phyloP scores from a whole-genome alignment of 2,797 vertebrate species.

The Cyprinodon diabolis region DNA sequence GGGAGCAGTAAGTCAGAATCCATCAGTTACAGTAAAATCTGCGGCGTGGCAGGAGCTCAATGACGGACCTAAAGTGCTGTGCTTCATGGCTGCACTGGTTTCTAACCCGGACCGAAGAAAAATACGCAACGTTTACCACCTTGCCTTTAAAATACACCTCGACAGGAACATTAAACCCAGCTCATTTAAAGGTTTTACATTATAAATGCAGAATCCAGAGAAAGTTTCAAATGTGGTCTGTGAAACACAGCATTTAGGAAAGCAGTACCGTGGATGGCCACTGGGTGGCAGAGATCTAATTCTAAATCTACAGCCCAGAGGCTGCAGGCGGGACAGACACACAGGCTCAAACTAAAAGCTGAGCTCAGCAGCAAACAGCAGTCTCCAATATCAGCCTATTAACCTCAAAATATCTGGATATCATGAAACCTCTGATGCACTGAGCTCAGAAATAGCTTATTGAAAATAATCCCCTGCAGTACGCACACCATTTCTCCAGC shows the following conservation, averaged over 20 bases:
- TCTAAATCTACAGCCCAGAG: constrained; percentile 32
- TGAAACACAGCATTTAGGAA: background rate
- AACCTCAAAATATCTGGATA: background rate
- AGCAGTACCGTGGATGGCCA: background rate
- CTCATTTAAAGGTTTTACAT: background rate
- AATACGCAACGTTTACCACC: background rate
- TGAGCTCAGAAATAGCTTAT: background rate
- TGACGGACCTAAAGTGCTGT: constrained; percentile 54
- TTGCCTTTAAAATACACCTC: constrained; percentile 1
- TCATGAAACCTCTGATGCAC: background rate
- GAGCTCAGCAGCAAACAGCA: constrained; percentile 19
- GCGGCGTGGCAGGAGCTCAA: background rate
- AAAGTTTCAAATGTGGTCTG: background rate
- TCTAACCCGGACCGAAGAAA: background rate
- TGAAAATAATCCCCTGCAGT: background rate
- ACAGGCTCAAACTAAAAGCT: background rate
- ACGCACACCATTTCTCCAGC: background rate
- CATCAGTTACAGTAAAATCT: background rate
- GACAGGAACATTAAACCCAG: background rate
- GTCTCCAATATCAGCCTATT: background rate
- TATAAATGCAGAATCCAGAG: background rate
- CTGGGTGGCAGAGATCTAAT: constrained; percentile 30
- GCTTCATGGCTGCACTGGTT: constrained; percentile 13
- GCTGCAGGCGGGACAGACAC: constrained; percentile 2
- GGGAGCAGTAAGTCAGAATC: constrained; percentile 9